A percentile compares a stretch with the other conserved stretches of the same genome.
These are phyloP conservation scores for Petrocephalus sullivani DNA, from an alignment of 2,797 vertebrate species.

Conservation along the genomic window DNA sequence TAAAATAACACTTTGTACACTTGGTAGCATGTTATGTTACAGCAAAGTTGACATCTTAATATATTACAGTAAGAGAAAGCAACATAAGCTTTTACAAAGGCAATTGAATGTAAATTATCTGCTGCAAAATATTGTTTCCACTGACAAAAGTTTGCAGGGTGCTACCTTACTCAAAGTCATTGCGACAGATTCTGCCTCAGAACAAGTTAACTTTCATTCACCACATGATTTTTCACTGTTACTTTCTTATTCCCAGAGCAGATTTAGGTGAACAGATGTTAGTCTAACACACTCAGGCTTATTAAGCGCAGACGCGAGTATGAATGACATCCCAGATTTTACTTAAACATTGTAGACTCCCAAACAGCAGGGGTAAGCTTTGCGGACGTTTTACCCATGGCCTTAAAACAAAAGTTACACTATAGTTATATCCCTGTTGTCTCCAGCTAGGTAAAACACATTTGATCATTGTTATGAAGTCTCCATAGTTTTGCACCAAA, in stretches of 20 bases:
- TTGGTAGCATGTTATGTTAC: neutral
- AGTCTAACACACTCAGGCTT: neutral
- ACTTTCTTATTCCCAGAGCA: neutral
- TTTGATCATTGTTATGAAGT: neutral
- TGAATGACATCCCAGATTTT: neutral
- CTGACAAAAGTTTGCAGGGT: neutral
- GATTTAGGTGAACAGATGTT: neutral
- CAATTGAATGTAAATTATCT: neutral
- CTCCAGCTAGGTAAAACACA: neutral
- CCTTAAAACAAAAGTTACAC: neutral
- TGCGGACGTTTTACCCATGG: neutral
- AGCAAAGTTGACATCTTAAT: conserved; percentile 5
- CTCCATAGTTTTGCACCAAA: neutral
- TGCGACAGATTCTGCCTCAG: neutral
- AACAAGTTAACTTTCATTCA: neutral
- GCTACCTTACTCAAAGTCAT: neutral
- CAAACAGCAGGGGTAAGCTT: neutral
- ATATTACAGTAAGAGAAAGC: conserved; percentile 16
- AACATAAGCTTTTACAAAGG: conserved; percentile 14
- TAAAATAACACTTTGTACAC: neutral
- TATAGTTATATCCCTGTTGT: neutral
- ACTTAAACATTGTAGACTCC: neutral
- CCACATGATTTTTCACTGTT: neutral
- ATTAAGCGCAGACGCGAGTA: neutral
- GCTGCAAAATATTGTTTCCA: conserved; percentile 1